These are phyloP conservation scores for Polyergus mexicanus DNA, from an alignment of 1,140 invertebrate species.

Conservation along the genomic window DNA sequence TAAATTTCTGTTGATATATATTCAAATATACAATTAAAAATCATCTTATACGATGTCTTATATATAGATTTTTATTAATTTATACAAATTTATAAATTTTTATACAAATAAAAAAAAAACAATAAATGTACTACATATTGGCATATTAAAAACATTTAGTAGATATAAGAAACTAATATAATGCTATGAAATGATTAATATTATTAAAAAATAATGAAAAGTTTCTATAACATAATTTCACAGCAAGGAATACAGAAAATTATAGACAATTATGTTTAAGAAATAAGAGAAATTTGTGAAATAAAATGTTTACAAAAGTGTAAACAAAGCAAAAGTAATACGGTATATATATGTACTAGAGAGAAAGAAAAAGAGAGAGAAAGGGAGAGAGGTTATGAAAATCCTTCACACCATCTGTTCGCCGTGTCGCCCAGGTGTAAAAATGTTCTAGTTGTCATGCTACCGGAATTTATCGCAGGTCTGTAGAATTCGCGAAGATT, in stretches of 20 bases:
- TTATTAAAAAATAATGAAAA: background rate
- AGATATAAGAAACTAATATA: background rate
- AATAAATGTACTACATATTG: no score
- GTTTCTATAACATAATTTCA: background rate
- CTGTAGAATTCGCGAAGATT: slow-evolving; percentile 2
- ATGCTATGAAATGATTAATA: background rate
- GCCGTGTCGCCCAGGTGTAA: slow-evolving; percentile 70
- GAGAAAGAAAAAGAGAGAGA: no score
- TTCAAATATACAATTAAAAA: background rate
- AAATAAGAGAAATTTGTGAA: background rate
- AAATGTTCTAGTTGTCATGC: slow-evolving; percentile 75
- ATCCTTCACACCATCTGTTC: slow-evolving; percentile 75
- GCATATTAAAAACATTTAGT: no score
- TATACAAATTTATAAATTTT: no score
- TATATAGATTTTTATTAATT: no score
- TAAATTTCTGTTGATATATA: background rate
- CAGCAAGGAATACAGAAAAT: background rate
- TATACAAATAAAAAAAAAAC: no score
- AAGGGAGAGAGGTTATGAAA: background rate
- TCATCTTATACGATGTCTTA: background rate
- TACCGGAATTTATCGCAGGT: slow-evolving; percentile 4
- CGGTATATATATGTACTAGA: no score
- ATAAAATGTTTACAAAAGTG: background rate
- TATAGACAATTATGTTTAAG: no score
- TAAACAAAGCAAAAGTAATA: no score